phyloP scores from a whole-genome alignment of 2,113 vertebrate species.

The Scomber colias region DNA sequence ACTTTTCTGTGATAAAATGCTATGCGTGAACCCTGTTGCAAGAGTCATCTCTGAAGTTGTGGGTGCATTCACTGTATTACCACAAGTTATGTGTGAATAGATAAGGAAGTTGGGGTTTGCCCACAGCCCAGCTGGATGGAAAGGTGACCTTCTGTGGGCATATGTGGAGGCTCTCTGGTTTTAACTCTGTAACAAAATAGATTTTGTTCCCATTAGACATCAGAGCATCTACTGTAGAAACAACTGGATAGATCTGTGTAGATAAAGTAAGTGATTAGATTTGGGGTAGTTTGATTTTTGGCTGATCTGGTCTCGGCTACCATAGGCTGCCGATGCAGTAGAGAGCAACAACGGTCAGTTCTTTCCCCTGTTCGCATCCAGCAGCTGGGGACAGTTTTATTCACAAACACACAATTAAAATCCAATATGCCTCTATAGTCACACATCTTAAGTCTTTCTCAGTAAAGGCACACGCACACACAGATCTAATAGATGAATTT shows the following conservation, averaged over 20 bases:
- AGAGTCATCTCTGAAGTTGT: not conserved
- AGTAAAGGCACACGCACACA: not conserved
- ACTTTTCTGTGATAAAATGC: not conserved
- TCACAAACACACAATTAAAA: conserved; percentile 5
- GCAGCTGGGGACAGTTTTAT: conserved; percentile 45
- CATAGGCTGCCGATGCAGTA: conserved; percentile 34
- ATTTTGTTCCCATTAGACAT: not conserved
- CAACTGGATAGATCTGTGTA: not conserved
- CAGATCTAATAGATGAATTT: not conserved
- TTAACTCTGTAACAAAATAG: not conserved
- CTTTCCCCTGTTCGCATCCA: conserved; percentile 24
- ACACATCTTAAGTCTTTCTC: not conserved
- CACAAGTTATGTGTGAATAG: not conserved
- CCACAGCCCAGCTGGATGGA: not conserved
- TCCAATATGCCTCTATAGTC: conserved; percentile 16
- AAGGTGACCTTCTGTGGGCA: not conserved
- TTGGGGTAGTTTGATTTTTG: not conserved
- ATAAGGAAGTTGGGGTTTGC: conserved; percentile 5
- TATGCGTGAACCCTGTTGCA: not conserved
- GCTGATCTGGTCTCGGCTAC: conserved; percentile 30
- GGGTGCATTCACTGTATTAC: not conserved
- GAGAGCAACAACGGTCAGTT: conserved; percentile 5
- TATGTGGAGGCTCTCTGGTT: not conserved
- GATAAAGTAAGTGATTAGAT: not conserved
- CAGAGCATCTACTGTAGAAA: not conserved